Percentiles rank a stretch among this genome's conserved stretches.
Evolutionary conservation across 2,113 vertebrate species (phyloP).

Genomic region (Spheniscus mendiculus): DNA sequence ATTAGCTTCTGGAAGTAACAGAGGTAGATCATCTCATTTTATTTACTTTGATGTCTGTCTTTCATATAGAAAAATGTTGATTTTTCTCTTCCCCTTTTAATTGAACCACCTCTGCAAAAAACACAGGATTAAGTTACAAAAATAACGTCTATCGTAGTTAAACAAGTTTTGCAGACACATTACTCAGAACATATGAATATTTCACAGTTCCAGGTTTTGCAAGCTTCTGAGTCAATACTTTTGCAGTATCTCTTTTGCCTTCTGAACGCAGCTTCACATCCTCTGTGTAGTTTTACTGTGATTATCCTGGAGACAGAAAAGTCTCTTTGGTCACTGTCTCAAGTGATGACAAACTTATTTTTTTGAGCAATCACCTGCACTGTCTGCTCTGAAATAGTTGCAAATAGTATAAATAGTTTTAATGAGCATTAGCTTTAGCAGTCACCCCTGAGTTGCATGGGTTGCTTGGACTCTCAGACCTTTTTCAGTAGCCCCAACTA

Average conservation of each 20-base stretch:
- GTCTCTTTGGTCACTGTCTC: neutral
- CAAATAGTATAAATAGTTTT: neutral
- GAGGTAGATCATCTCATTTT: neutral
- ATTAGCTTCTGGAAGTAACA: neutral
- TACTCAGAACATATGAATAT: neutral
- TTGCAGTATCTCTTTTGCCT: neutral
- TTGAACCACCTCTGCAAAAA: neutral
- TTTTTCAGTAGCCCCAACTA: neutral
- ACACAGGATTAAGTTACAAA: slow-evolving; percentile 4
- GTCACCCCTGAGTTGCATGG: neutral
- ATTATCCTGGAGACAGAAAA: neutral
- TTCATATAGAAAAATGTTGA: neutral
- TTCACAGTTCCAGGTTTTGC: too few species aligned
- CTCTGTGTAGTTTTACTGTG: neutral
- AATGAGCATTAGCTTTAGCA: neutral
- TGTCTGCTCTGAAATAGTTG: neutral
- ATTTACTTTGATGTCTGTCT: slow-evolving; percentile 10
- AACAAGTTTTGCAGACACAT: slow-evolving; percentile 27
- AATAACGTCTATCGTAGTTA: neutral
- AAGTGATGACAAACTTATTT: neutral
- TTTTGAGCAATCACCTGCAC: neutral
- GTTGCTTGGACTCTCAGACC: neutral
- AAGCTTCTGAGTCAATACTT: neutral
- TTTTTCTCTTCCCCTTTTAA: neutral
- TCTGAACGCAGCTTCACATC: neutral